Conservation (phyloP, 2,113 vertebrate genomes). For the Ptychochromis oligacanthus region DNA sequence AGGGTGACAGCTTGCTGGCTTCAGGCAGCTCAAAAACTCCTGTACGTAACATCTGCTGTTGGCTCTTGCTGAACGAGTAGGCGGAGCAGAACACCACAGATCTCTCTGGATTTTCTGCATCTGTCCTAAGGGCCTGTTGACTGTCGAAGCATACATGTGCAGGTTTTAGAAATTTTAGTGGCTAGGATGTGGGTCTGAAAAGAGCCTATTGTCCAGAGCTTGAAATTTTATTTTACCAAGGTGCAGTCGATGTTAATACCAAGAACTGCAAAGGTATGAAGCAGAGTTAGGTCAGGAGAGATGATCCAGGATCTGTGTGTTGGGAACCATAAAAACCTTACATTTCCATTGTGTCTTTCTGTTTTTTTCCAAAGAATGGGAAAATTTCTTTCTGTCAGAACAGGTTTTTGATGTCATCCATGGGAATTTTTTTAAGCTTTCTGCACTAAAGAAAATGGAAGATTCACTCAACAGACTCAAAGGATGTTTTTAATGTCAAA, state of each 20-base stretch:
- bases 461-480: background rate
- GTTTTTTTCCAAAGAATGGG: background rate
- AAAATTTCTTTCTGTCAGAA: background rate
- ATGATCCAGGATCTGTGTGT: background rate
- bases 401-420: background rate
- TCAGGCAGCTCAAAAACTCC: constrained; percentile 28
- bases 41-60: constrained; percentile 48
- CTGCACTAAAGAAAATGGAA: background rate
- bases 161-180: background rate
- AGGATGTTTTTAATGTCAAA: constrained; percentile 6
- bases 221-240: background rate
- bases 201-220: background rate
- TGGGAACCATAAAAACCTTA: background rate
- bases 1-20: constrained; percentile 13
- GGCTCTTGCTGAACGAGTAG: constrained; percentile 27
- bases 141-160: background rate
- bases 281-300: background rate
- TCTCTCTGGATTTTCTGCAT: constrained; percentile 30
- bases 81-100: constrained; percentile 37
- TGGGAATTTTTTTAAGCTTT: background rate
- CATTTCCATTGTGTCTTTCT: background rate
- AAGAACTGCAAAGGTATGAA: background rate
- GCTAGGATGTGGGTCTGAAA: background rate
- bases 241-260: background rate
- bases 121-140: constrained; percentile 30